Percentiles rank a stretch among this genome's conserved stretches.
Conservation (phyloP, 2,888 invertebrate genomes). For the Drosophila kambysellisi region DNA sequence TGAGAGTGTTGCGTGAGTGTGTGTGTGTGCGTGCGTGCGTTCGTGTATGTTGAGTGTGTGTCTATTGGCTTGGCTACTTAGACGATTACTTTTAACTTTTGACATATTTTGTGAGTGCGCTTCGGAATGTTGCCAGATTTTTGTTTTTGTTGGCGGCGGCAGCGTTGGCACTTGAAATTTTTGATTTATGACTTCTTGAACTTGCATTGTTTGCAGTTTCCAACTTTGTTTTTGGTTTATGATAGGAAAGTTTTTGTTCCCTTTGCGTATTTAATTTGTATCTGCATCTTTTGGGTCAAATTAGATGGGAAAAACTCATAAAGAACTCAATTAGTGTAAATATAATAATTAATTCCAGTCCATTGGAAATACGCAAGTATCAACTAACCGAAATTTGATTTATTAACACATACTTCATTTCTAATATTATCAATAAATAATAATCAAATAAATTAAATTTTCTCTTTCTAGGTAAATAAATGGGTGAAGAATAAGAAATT, state of each 20-base stretch:
- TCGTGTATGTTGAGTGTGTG: slow-evolving; percentile 1
- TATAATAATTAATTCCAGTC: slow-evolving; percentile 20
- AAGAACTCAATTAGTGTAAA: slow-evolving; percentile 27
- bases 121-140: slow-evolving; percentile 67
- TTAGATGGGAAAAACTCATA: slow-evolving; percentile 9
- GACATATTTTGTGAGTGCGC: slow-evolving; percentile 59
- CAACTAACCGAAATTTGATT: slow-evolving; percentile 10
- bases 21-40: slow-evolving; percentile 4
- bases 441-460: slow-evolving; percentile 20
- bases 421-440: slow-evolving; percentile 8
- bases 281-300: slow-evolving; percentile 29
- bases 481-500: slow-evolving; percentile 14
- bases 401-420: slow-evolving; percentile 24
- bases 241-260: slow-evolving; percentile 20
- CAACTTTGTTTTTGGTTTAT: slow-evolving; percentile 2
- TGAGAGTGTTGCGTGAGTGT: background rate
- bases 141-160: slow-evolving; percentile 37
- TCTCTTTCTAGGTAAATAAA: slow-evolving; percentile 49
- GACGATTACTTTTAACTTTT: slow-evolving; percentile 68
- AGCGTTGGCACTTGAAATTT: slow-evolving; percentile 34
- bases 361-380: slow-evolving; percentile 2
- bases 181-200: slow-evolving; percentile 58
- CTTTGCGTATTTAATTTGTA: slow-evolving; percentile 13
- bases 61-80: slow-evolving; percentile 50
- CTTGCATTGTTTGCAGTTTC: slow-evolving; percentile 40